Evolutionary conservation across 2,888 invertebrate species (phyloP), one percentile per base, ranked within the genome.

Genomic region (Frankliniella fusca): DNA sequence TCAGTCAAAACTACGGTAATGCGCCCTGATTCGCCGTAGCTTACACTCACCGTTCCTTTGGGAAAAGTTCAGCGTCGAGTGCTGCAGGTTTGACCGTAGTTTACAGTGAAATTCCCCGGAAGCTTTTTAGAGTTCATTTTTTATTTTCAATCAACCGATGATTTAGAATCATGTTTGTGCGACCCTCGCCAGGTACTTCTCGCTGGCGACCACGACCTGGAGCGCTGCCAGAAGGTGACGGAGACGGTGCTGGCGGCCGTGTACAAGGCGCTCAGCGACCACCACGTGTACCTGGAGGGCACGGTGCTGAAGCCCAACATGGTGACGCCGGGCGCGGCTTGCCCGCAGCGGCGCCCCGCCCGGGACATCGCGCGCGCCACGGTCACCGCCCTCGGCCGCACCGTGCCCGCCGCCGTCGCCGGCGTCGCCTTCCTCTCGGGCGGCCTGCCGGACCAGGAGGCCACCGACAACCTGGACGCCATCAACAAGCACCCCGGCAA

Each of bases 271-370:
- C 91, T 99, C 85, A 94, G 91, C 87, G 99, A 99, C 88, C 99
- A 99, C 89, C 96, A 99, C 88, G 97, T 99, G 84, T 99, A 92
- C 91, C 92, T 99, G 86, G 99, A 99, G 90, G 99, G 98, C 85
- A 99, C 98, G 20, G 92, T 99, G 50, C 92, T 99, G 86, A 99
- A 99, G 89, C 99, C 99, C 83, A 99, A 99, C 92, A 99, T 99
- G 99, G 98, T 98, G 81, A 98, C 96, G 83, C 92, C 95, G 83
- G 98, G 97, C 84, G 96, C 96, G 90, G 91, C 92, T 49, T 94
- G 93, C 89, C 88, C 93, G 85, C 94, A 91, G 86, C 93, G 92
- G 86, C 94, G 92, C 88, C 92, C 94, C n/a, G 92, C 97, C 3
- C 92, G 93, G 87, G 94, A 99, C 87, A 93, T 97, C 85, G 99